Evolutionary conservation across 2,888 invertebrate species (phyloP), one percentile per base, ranked within the genome.

Genomic region (Trissoscelio sp.): DNA sequence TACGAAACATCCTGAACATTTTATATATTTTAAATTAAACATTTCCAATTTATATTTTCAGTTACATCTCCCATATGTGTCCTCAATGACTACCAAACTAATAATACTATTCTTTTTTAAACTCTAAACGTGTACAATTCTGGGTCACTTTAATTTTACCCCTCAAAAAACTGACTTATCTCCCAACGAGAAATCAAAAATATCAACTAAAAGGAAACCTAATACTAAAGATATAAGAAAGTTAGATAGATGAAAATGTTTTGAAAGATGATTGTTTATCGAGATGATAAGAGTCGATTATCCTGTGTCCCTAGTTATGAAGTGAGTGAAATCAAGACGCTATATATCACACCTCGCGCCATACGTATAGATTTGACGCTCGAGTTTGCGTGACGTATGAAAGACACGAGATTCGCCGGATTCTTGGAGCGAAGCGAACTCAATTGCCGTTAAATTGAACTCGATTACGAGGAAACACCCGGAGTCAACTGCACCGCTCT

Each of bases 341-440:
- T 28, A 11, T 34, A 6, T 37, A 51, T 24, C 12, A 22, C 22
- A 31, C 48, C 24, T 60, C 57, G 18, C 16, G 28, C 9, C 34
- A 1, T 22, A 14, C 37, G 58, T 58, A 66, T 73, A 81, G 67
- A 81, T 81, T 81, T 81, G 81, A 81, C 66, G 81, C 81, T 81
- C 73, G 64, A 73, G 81, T 81, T 78, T 81, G 81, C 81, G 81
- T 81, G 78, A 81, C 81, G 81, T 81, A 78, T 78, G 81, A 78
- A 64, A 81, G 78, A 78, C 81, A 78, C 75, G 81, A 60, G 75
- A 75, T 81, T 81, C 75, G 75, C 81, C 55, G 60, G 74, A 78
- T 81, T 81, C 81, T 67, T 74, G 62, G 55, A 78, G 81, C 81
- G 78, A 81, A 57, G 73, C 78, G 78, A 73, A 67, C 81, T 81